Base-by-base conservation (phyloP, 2,797 vertebrate genomes). In the Chromis chromis region DNA sequence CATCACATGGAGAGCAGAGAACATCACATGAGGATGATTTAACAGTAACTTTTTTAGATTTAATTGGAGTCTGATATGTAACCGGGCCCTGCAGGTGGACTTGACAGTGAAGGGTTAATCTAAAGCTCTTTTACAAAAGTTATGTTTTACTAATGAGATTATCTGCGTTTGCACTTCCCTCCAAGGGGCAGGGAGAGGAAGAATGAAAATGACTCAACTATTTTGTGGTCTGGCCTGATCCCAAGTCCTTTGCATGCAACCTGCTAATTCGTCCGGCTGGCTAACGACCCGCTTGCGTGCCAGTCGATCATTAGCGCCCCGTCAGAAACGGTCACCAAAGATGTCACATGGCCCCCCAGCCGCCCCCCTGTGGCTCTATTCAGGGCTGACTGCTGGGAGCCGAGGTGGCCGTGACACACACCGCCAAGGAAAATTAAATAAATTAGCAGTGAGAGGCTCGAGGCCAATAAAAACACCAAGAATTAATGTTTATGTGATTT, bases 211-310 rank as follows among this genome's bases (percentile, higher is more conserved):
- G 76, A 85, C 85, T 61, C 76, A 80, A 27, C 59, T 53, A 85
- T 68, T 81, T 86, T 86, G 66, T 14, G 74, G 67, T 89, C 71
- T 90, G 88, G 69, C 72, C 81, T 69, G 67, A 88, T 78, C 70
- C 86, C 87, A 76, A 60, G 86, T 77, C 65, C 66, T 92, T 95
- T 91, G 94, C 92, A 93, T 91, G 94, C 92, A 92, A 90, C 66
- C 84, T 79, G 82, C 86, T 94, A 94, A 94, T 93, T 94, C 68
- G 22, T 65, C 82, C 49, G 79, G 68, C 66, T 74, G 56, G 0
- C 84, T 95, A 94, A 95, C 88, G 82, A 88, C 78, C 84, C 10
- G 57, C 72, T 96, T 95, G 94, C 93, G 76, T 96, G 95, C 93
- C 86, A 93, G 50, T 82, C 54, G 28, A 62, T 94, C 90, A 93